A percentile compares a stretch with the other conserved stretches of the same genome.
These are phyloP conservation scores for Scaptomyza cyrtandrae DNA, from an alignment of 2,888 invertebrate species.

Conservation along the genomic window DNA sequence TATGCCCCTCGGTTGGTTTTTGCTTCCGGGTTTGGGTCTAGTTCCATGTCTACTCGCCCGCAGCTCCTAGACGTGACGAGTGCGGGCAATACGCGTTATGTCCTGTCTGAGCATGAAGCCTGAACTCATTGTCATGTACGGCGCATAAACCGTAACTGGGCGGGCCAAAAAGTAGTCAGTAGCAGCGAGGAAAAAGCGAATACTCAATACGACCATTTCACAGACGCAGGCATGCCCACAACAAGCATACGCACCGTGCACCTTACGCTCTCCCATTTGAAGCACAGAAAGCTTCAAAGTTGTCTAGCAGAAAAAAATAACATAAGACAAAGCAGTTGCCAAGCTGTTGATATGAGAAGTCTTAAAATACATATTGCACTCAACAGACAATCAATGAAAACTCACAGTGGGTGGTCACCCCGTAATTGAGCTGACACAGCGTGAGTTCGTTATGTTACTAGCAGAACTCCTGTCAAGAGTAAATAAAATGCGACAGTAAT, in stretches of 20 bases:
- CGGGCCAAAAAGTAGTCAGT: slow-evolving; percentile 17
- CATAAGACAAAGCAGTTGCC: slow-evolving; percentile 59
- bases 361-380: slow-evolving; percentile 57
- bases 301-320: slow-evolving; percentile 33
- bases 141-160: slow-evolving; percentile 59
- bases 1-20: slow-evolving; percentile 44
- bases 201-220: slow-evolving; percentile 59
- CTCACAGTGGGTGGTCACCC: slow-evolving; percentile 19
- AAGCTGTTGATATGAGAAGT: slow-evolving; percentile 18
- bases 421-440: slow-evolving; percentile 46
- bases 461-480: slow-evolving; percentile 27
- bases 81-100: slow-evolving; percentile 51
- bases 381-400: slow-evolving; percentile 46
- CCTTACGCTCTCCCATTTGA: slow-evolving; percentile 14
- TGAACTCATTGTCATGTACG: slow-evolving; percentile 76
- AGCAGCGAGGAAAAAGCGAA: slow-evolving; percentile 23
- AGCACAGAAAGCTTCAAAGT: slow-evolving; percentile 31
- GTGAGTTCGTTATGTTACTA: slow-evolving; percentile 37
- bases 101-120: slow-evolving; percentile 23
- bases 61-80: slow-evolving; percentile 68
- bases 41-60: slow-evolving; percentile 19
- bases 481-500: slow-evolving; percentile 39
- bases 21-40: not conserved
- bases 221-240: slow-evolving; percentile 22
- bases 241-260: slow-evolving; percentile 57